Evolutionary conservation across 2,113 vertebrate species (phyloP).

Genomic region (Gorilla gorilla): DNA sequence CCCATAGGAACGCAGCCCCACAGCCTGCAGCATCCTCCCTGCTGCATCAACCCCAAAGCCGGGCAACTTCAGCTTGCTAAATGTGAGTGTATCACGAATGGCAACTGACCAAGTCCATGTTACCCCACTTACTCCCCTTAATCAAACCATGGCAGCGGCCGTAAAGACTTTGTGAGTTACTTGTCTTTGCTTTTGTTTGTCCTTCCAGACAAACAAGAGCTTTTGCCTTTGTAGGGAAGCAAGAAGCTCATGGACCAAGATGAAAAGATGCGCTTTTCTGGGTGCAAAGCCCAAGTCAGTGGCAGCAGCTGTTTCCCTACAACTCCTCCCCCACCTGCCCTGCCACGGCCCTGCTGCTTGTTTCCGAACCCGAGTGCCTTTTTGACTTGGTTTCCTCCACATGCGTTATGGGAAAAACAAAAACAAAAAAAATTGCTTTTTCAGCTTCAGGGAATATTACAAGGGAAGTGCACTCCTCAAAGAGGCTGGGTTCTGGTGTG

Average conservation of each 20-base stretch:
- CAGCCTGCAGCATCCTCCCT: too few relatives aligned
- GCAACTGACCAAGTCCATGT: not conserved
- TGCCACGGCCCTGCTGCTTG: too few relatives aligned
- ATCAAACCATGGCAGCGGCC: not conserved
- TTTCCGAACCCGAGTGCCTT: not conserved
- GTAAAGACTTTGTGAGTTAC: not conserved
- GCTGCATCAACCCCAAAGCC: not conserved
- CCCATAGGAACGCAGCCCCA: not conserved
- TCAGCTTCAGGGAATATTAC: not conserved
- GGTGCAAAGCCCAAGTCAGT: not conserved
- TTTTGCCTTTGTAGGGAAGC: not conserved
- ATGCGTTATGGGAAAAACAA: not conserved
- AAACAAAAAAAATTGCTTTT: not conserved
- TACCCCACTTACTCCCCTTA: not conserved
- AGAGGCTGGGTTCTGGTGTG: not conserved
- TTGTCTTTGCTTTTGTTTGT: not conserved
- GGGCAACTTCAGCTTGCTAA: not conserved
- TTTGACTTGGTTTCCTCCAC: not conserved
- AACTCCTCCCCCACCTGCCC: not conserved
- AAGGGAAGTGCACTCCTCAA: not conserved
- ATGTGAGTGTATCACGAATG: not conserved
- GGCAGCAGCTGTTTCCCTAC: not conserved
- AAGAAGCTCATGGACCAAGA: not conserved
- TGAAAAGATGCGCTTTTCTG: not conserved
- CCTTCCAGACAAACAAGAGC: not conserved